Percentiles rank a stretch among this genome's conserved stretches.
phyloP scores from a whole-genome alignment of 2,797 vertebrate genomes.

The Vultur gryphus region DNA sequence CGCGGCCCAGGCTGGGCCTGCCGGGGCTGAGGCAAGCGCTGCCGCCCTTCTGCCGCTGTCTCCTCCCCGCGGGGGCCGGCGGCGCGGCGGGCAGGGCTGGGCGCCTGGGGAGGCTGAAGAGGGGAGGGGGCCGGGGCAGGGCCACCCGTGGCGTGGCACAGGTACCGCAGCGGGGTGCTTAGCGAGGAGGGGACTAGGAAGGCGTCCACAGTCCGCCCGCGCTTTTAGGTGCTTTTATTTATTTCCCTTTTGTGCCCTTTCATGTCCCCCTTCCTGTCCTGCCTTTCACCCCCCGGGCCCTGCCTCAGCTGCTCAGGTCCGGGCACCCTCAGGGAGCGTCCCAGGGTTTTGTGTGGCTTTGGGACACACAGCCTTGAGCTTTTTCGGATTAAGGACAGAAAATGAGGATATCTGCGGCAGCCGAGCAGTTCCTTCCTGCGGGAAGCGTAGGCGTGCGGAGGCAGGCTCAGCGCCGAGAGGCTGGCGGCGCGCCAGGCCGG shows the following conservation, averaged over 20 bases:
- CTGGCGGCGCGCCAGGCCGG: not conserved
- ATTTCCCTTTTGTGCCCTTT: accelerated
- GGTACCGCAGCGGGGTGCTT: too few relatives aligned
- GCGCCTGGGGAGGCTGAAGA: not conserved
- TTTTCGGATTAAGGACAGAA: not conserved
- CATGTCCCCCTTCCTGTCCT: accelerated
- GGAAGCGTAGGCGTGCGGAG: not conserved
- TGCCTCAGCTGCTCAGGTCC: not conserved
- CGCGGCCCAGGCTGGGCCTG: not conserved
- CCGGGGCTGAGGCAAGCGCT: not conserved
- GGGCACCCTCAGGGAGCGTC: not conserved
- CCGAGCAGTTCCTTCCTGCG: not conserved
- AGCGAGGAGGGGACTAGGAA: accelerated
- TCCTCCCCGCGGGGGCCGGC: not conserved
- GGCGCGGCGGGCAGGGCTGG: not conserved
- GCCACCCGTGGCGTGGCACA: accelerated
- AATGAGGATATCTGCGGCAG: accelerated
- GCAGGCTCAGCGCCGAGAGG: too few relatives aligned
- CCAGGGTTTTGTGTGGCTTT: not conserved
- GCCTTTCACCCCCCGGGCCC: not conserved
- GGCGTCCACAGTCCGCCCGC: accelerated
- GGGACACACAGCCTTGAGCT: not conserved
- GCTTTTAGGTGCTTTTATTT: accelerated
- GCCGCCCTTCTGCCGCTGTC: not conserved
- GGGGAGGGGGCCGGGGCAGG: not conserved